Evolutionary conservation across 2,797 vertebrate species (phyloP), one percentile per base, ranked within the genome.

Genomic region (Lutjanus campechanus): DNA sequence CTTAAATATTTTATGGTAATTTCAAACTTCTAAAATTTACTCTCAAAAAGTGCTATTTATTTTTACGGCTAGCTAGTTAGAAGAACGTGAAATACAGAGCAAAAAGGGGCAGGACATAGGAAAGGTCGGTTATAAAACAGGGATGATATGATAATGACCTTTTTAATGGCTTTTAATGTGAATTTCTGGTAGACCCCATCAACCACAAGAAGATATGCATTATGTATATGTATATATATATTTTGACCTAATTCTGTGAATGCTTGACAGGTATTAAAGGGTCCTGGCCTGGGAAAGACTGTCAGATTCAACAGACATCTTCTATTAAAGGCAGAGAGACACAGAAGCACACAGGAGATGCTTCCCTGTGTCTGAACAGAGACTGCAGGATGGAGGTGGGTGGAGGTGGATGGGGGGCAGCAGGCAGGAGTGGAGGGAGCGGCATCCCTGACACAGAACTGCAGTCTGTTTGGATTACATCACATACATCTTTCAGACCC

Each of bases 391-490:
- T 70, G 68, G 65, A 77, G 83, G 81, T 74, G 82, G 81, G 78
- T 79, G 82, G 51, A 67, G 49, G 64, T 75, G 67, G 69, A 62
- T 8, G 54, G 50, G 58, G 74, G 54, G 61, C 62, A 64, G 73
- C 55, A 54, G 41, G 61, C 29, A 76, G 50, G 59, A 70, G 76
- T 9, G 25, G 58, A 76, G 61, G 78, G 62, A 84, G 81, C 69
- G 64, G 79, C 85, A 82, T 82, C 77, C 81, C 86, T 86, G 85
- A 92, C 85, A 91, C 79, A 72, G 69, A 87, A 67, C 80, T 77
- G 85, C 83, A 89, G 88, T 93, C 79, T 85, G 81, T 91, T 92
- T 88, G 82, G 80, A 92, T 95, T 91, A 92, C 84, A 93, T 94
- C 90, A 92, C 89, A 93, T 87, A 70, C 83, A 93, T 92, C 89